phyloP scores from a whole-genome alignment of 2,888 invertebrate genomes.

The Andrena haemorrhoa region DNA sequence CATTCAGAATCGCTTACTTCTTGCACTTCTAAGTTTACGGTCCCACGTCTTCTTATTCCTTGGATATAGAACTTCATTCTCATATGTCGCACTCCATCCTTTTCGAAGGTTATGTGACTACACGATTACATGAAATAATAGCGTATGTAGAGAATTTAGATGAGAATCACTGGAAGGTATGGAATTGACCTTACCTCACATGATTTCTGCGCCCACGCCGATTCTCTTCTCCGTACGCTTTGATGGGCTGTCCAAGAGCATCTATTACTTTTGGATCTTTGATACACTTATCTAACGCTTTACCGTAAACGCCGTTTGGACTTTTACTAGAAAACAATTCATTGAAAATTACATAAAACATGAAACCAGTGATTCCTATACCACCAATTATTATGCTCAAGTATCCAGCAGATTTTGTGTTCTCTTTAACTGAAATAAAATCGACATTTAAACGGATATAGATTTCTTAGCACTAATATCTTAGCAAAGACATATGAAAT shows the following conservation, averaged over 20 bases:
- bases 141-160: background rate
- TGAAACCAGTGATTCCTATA: conserved; percentile 91
- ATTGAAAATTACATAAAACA: conserved; percentile 93
- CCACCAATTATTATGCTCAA: conserved; percentile 93
- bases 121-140: conserved; percentile 46
- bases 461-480: background rate
- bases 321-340: conserved; percentile 96
- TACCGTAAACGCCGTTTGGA: conserved; percentile 93
- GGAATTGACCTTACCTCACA: conserved; percentile 86
- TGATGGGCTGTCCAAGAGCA: conserved; percentile 95
- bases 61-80: conserved; percentile 96
- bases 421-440: conserved; percentile 90
- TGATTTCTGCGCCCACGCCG: conserved; percentile 93
- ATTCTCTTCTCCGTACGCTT: conserved; percentile 95
- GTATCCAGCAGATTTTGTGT: conserved; percentile 95
- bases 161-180: background rate
- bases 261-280: conserved; percentile 92
- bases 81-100: conserved; percentile 92
- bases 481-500: conserved; percentile 51
- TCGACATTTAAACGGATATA: conserved; percentile 37
- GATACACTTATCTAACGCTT: conserved; percentile 91
- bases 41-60: conserved; percentile 92
- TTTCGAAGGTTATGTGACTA: conserved; percentile 90
- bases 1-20: conserved; percentile 87
- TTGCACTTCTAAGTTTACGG: conserved; percentile 94